Evolutionary conservation across 2,888 invertebrate genomes (phyloP).

Genomic region (Dugesia japonica): DNA sequence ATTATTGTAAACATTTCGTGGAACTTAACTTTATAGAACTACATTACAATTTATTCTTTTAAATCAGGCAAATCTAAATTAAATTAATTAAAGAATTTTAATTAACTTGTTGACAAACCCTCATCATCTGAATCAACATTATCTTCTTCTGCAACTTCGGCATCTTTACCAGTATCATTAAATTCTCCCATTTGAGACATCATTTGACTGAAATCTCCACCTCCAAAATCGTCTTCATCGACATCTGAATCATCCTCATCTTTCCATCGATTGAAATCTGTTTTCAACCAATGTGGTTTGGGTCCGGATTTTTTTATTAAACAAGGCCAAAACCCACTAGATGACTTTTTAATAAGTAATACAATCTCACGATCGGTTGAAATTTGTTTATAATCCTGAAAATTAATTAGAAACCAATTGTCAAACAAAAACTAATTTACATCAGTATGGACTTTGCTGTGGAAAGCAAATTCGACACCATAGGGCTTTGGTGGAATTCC

Average conservation of each 20-base stretch:
- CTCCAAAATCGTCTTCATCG: conserved; percentile 48
- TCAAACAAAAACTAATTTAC: conserved; percentile 37
- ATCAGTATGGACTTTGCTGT: conserved; percentile 58
- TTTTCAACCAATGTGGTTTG: conserved; percentile 79
- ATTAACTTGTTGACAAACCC: conserved; percentile 34
- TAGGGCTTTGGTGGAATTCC: conserved; percentile 68
- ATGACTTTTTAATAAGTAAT: conserved; percentile 53
- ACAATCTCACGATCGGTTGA: conserved; percentile 51
- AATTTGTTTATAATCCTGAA: conserved; percentile 51
- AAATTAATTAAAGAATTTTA: not conserved
- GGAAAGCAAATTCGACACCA: conserved; percentile 71
- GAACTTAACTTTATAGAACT: no score
- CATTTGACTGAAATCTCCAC: conserved; percentile 35
- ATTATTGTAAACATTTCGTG: no score
- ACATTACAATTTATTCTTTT: not conserved
- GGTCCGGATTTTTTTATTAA: conserved; percentile 65
- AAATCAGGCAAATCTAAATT: not conserved
- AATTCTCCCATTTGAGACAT: conserved; percentile 36
- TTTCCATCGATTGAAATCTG: conserved; percentile 91
- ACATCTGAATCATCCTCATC: conserved; percentile 84
- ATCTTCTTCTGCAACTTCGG: conserved; percentile 38
- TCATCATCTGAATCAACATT: conserved; percentile 54
- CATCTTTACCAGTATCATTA: conserved; percentile 38
- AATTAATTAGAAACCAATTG: conserved; percentile 26
- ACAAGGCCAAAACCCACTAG: conserved; percentile 68